These are phyloP conservation scores for Rhingia rostrata DNA, from an alignment of 2,888 invertebrate species.

Conservation along the genomic window DNA sequence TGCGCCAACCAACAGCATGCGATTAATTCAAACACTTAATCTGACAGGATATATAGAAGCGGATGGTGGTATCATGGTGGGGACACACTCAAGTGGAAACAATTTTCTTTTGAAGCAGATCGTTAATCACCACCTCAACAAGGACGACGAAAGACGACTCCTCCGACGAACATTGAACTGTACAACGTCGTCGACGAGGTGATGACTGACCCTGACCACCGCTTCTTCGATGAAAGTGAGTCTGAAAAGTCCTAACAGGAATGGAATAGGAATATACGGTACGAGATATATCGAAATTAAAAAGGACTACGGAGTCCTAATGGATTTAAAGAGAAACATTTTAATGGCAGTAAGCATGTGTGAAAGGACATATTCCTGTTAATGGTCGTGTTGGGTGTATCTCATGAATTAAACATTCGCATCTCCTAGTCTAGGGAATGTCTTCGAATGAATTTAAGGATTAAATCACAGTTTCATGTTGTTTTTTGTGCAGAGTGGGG, in stretches of 20 bases:
- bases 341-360: conserved; percentile 64
- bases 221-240: conserved; percentile 23
- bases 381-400: conserved; percentile 46
- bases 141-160: conserved; percentile 12
- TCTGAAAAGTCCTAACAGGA: neutral
- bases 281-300: conserved; percentile 68
- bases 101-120: conserved; percentile 61
- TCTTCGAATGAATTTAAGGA: conserved; percentile 56
- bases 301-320: conserved; percentile 61
- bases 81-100: conserved; percentile 60
- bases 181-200: conserved; percentile 1
- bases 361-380: conserved; percentile 66
- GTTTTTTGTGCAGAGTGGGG: conserved; percentile 17
- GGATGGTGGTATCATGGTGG: neutral
- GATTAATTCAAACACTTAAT: conserved; percentile 69
- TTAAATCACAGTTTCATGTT: conserved; percentile 61
- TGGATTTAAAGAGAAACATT: conserved; percentile 67
- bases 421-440: neutral
- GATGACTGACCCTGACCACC: conserved; percentile 42
- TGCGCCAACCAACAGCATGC: conserved; percentile 18
- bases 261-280: conserved; percentile 19
- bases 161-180: conserved; percentile 54
- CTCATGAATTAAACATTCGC: conserved; percentile 71
- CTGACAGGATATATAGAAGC: conserved; percentile 34
- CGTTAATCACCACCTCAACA: conserved; percentile 63